phyloP scores from a whole-genome alignment of 1,140 invertebrate genomes.

The Drosophila orena region DNA sequence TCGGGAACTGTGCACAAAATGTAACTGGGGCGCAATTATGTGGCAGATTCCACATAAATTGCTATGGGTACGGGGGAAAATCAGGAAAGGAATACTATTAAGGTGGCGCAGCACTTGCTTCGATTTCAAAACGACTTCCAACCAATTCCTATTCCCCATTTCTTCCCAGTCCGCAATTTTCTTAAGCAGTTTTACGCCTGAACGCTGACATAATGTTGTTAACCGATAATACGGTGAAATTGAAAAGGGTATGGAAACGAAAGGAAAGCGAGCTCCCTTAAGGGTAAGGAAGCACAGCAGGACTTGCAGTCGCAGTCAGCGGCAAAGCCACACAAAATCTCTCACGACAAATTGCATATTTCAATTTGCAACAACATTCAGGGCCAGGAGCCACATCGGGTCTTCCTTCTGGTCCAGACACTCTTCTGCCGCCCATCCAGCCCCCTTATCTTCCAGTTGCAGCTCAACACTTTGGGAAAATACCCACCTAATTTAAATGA shows the following conservation, averaged over 20 bases:
- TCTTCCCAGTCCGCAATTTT: conserved; percentile 58
- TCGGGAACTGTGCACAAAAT: conserved; percentile 68
- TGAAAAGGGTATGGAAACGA: conserved; percentile 58
- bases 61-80: conserved; percentile 24
- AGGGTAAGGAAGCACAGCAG: conserved; percentile 17
- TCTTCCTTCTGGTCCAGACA: conserved; percentile 56
- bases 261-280: conserved; percentile 1
- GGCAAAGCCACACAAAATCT: conserved; percentile 73
- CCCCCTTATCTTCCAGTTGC: conserved; percentile 26
- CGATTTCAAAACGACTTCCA: conserved; percentile 47
- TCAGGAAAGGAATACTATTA: conserved; percentile 65
- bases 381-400: conserved; percentile 30
- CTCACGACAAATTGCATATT: conserved; percentile 81
- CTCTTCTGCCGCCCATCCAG: conserved; percentile 19
- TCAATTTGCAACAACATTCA: conserved; percentile 81
- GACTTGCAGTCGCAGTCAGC: conserved; percentile 29
- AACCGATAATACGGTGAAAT: conserved; percentile 84
- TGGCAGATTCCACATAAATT: conserved; percentile 64
- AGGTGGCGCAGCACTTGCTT: conserved; percentile 72
- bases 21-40: conserved; percentile 80
- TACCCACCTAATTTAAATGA: too few species aligned
- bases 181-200: conserved; percentile 84
- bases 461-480: conserved; percentile 14
- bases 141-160: conserved; percentile 48
- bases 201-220: conserved; percentile 83